These are phyloP conservation scores for Phlogophora meticulosa DNA, from an alignment of 2,888 invertebrate species.

Conservation along the genomic window DNA sequence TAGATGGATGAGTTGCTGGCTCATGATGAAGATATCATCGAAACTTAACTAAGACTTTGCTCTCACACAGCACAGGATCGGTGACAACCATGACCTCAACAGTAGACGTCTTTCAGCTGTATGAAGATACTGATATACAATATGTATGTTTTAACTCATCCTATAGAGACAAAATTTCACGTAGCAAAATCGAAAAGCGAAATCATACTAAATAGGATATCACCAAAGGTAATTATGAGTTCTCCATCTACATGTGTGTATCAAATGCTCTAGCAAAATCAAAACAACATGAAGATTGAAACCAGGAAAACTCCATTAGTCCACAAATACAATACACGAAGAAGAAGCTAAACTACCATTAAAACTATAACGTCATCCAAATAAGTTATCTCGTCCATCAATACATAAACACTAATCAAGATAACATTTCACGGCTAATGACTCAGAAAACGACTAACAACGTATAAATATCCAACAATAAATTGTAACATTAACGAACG, in stretches of 20 bases:
- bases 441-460: conserved; percentile 71
- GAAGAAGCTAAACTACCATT: conserved; percentile 10
- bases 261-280: not conserved
- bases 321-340: conserved; percentile 9
- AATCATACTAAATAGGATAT: not conserved
- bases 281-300: not conserved
- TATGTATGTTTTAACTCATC: no score
- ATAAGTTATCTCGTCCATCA: conserved; percentile 64
- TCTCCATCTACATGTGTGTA: no score
- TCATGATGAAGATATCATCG: not conserved
- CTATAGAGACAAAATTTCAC: not conserved
- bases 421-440: conserved; percentile 76
- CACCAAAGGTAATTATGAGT: not conserved
- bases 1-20: not conserved
- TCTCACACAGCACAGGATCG: no score
- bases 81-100: no score
- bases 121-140: not conserved
- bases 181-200: no score
- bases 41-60: not conserved
- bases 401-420: conserved; percentile 68
- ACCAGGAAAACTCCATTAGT: not conserved
- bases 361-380: conserved; percentile 51
- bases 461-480: conserved; percentile 77
- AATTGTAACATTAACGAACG: conserved; percentile 81
- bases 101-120: not conserved